A percentile compares a stretch with the other conserved stretches of the same genome.
Conservation (phyloP, 1,140 invertebrate genomes). For the Brachystomella parvula region DNA sequence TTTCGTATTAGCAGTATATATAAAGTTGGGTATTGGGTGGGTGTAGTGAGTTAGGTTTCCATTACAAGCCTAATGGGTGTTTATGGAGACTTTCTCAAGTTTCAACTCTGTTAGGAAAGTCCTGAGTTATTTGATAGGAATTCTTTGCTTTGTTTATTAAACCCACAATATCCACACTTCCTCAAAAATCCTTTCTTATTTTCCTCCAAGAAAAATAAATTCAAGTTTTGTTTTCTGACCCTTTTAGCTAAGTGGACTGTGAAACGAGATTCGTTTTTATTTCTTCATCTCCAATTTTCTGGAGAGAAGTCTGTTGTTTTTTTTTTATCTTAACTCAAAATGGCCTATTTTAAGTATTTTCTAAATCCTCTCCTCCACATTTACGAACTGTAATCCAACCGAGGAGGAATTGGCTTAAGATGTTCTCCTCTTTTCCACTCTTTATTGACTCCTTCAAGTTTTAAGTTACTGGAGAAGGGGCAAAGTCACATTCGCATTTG, state of each 20-base stretch:
- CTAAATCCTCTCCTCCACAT: neutral
- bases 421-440: neutral
- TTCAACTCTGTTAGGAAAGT: neutral
- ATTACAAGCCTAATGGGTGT: neutral
- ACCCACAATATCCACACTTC: neutral
- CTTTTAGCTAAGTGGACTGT: conserved; percentile 7
- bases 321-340: conserved; percentile 1
- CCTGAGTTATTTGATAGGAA: conserved; percentile 3
- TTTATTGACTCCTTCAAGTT: conserved; percentile 10
- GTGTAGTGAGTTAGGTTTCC: too few relatives aligned
- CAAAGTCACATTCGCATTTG: neutral
- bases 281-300: conserved; percentile 1
- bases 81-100: neutral
- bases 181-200: neutral
- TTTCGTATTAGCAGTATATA: neutral
- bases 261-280: neutral
- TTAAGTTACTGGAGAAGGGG: conserved; percentile 1
- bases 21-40: too few relatives aligned
- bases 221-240: neutral
- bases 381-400: conserved; percentile 1
- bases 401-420: neutral
- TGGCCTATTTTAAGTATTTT: conserved; percentile 1
- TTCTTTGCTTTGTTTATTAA: conserved; percentile 5
- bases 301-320: neutral
- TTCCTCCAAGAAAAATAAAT: neutral